Evolutionary conservation across 2,888 invertebrate genomes (phyloP).

Genomic region (Tridacna gigas): DNA sequence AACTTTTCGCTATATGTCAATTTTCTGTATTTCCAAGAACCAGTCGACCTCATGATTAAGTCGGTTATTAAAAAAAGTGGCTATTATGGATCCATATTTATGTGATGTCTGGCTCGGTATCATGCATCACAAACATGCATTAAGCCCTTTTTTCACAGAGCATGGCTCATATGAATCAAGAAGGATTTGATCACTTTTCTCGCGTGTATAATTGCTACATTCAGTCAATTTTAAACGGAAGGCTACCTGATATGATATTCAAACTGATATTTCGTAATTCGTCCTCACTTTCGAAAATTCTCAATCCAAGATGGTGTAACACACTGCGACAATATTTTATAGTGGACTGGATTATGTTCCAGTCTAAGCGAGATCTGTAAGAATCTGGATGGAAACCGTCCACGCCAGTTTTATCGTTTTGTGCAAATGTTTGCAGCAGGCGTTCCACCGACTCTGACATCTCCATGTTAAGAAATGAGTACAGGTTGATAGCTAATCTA

Average conservation of each 20-base stretch:
- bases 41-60: too few relatives aligned
- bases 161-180: too few relatives aligned
- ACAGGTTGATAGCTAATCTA: constrained; percentile 19
- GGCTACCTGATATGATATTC: neutral
- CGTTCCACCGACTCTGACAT: constrained; percentile 1
- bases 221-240: neutral
- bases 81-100: too few relatives aligned
- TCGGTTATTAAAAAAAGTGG: too few relatives aligned
- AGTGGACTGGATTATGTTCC: neutral
- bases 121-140: too few relatives aligned
- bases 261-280: neutral
- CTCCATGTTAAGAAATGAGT: constrained; percentile 30
- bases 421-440: neutral
- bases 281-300: neutral
- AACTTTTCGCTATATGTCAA: too few relatives aligned
- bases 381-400: constrained; percentile 2
- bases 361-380: neutral
- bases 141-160: too few relatives aligned
- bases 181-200: too few relatives aligned
- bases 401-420: neutral
- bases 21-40: too few relatives aligned
- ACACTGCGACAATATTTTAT: neutral
- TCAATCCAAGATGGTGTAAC: neutral
- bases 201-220: too few relatives aligned
- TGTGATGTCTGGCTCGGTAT: too few relatives aligned